phyloP scores from a whole-genome alignment of 2,113 vertebrate species.

The Leucopternis melanops region DNA sequence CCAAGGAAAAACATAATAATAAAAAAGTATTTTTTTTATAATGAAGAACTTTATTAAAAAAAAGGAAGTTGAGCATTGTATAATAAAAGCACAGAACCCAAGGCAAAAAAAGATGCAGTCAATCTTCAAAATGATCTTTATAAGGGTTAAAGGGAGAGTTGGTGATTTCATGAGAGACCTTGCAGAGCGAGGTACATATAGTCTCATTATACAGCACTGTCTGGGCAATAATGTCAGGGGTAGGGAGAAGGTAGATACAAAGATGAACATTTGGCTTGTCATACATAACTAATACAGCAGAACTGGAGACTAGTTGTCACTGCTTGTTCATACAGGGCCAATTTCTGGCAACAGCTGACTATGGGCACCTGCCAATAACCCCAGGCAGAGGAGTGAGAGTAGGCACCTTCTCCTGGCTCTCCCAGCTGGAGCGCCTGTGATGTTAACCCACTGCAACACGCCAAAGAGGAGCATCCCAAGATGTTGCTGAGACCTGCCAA shows the following conservation, averaged over 20 bases:
- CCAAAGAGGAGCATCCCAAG: neutral
- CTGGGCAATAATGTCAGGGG: neutral
- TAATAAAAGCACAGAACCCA: constrained; percentile 55
- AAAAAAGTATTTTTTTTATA: constrained; percentile 38
- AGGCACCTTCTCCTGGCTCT: neutral
- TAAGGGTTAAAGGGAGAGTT: neutral
- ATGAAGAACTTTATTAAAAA: constrained; percentile 47
- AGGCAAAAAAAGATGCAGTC: constrained; percentile 38
- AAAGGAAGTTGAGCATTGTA: neutral
- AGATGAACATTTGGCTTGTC: neutral
- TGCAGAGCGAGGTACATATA: neutral
- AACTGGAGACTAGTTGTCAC: neutral
- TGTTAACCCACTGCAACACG: neutral
- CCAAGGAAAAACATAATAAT: constrained; percentile 25
- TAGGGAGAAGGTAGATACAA: neutral
- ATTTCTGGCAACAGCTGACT: neutral
- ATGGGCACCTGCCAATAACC: neutral
- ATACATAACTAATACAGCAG: neutral
- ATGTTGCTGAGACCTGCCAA: neutral
- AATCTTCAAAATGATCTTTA: constrained; percentile 12
- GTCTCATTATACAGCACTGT: constrained; percentile 13
- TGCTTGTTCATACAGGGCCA: neutral
- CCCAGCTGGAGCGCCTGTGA: neutral
- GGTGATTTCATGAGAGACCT: constrained; percentile 3
- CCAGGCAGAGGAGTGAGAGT: neutral